Evolutionary conservation across 2,113 vertebrate genomes (phyloP).

Genomic region (Catharus fuscescens): DNA sequence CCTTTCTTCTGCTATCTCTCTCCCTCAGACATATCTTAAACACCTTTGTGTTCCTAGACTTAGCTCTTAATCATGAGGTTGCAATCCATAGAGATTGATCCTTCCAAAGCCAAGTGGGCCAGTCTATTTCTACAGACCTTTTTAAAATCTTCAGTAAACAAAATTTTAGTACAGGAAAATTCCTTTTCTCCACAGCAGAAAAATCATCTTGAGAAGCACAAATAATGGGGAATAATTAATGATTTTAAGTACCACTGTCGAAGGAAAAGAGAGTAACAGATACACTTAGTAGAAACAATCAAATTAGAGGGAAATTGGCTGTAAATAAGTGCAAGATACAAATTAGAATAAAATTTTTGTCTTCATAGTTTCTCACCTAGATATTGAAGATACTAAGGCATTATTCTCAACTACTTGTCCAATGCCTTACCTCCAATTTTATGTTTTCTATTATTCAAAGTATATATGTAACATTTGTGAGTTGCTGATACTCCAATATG

Average conservation of each 20-base stretch:
- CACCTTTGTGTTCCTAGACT: background rate
- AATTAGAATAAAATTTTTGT: background rate
- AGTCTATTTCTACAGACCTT: background rate
- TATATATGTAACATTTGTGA: background rate
- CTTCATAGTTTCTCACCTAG: background rate
- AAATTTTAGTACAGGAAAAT: background rate
- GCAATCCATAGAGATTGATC: background rate
- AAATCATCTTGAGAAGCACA: background rate
- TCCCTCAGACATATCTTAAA: background rate
- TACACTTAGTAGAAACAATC: background rate
- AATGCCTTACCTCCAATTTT: background rate
- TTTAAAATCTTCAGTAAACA: background rate
- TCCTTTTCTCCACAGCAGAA: background rate
- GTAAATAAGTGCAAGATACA: background rate
- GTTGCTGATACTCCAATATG: background rate
- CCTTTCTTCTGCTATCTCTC: background rate
- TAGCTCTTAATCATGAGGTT: background rate
- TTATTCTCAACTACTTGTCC: background rate
- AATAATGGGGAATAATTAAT: background rate
- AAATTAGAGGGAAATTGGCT: background rate
- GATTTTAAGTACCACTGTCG: background rate
- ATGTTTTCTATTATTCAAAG: background rate
- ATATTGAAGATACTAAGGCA: background rate
- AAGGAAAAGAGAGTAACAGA: background rate
- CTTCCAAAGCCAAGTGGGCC: background rate